Conservation (phyloP, 2,113 vertebrate genomes). For the Elephas maximus region DNA sequence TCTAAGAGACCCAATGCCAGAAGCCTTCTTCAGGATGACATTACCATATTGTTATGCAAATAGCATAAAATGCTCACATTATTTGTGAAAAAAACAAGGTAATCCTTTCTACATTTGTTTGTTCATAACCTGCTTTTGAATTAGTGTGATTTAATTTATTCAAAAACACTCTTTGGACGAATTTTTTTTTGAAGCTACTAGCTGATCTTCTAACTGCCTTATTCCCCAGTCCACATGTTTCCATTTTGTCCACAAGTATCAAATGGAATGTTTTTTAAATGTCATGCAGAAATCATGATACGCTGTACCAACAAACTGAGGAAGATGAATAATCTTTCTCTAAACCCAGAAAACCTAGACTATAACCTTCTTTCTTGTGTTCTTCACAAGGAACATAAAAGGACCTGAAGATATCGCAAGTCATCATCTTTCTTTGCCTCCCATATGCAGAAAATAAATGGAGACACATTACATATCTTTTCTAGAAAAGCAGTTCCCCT, state of each 20-base stretch:
- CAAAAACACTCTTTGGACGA: background rate
- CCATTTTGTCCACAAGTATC: background rate
- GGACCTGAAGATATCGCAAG: background rate
- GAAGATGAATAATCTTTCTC: background rate
- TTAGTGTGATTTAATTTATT: conserved; percentile 33
- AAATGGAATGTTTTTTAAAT: background rate
- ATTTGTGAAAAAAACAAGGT: too few species aligned
- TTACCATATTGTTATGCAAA: background rate
- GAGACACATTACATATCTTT: background rate
- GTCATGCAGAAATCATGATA: background rate
- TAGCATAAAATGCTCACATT: background rate
- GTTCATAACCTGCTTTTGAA: background rate
- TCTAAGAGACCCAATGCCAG: background rate
- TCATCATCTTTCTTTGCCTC: background rate
- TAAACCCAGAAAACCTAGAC: background rate
- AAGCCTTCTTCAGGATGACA: background rate
- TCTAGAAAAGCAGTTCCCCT: background rate
- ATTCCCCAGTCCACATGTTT: background rate
- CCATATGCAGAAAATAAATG: conserved; percentile 28
- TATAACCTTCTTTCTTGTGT: background rate
- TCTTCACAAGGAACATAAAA: background rate
- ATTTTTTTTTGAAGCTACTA: background rate
- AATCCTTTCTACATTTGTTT: conserved; percentile 23
- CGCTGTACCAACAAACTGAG: background rate
- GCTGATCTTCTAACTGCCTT: conserved; percentile 23